These are phyloP conservation scores for Drosophila bunnanda DNA, from an alignment of 2,888 invertebrate species.

Conservation along the genomic window DNA sequence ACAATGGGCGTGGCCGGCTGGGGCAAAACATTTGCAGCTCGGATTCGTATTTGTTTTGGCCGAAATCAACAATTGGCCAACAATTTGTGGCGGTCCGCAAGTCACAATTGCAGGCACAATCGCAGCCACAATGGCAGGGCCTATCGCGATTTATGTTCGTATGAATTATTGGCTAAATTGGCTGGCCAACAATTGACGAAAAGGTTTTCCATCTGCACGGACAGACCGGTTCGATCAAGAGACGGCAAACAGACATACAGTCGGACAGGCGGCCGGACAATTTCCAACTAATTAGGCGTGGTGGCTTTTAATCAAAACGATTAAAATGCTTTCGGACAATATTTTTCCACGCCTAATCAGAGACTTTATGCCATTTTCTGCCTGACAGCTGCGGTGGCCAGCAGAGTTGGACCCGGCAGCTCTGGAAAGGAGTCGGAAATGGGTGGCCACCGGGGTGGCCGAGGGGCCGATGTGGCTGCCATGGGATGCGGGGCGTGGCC, in stretches of 20 bases:
- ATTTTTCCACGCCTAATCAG: conserved; percentile 81
- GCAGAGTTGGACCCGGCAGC: conserved; percentile 13
- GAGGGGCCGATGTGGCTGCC: conserved; percentile 35
- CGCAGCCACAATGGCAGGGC: conserved; percentile 50
- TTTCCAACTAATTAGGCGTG: conserved; percentile 79
- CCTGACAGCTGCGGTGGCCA: conserved; percentile 73
- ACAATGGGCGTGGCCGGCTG: conserved; percentile 72
- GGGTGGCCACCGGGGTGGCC: conserved; percentile 21
- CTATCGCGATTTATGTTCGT: conserved; percentile 78
- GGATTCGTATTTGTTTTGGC: conserved; percentile 73
- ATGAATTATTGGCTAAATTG: conserved; percentile 80
- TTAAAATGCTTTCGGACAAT: conserved; percentile 81
- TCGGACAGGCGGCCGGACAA: conserved; percentile 33
- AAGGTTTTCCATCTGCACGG: conserved; percentile 54
- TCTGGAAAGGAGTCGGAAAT: conserved; percentile 36
- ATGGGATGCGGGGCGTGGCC: conserved; percentile 59
- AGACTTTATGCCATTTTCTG: conserved; percentile 77
- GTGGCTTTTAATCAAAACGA: conserved; percentile 80
- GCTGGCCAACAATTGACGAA: conserved; percentile 77
- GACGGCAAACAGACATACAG: neutral
- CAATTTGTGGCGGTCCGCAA: conserved; percentile 66
- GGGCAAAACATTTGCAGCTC: conserved; percentile 44
- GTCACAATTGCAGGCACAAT: conserved; percentile 43
- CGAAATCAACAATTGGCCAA: conserved; percentile 71
- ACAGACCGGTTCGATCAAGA: conserved; percentile 52